A percentile compares a stretch with the other conserved stretches of the same genome.
These are phyloP conservation scores for Podarcis siculus DNA, from an alignment of 2,797 vertebrate genomes.

Conservation along the genomic window DNA sequence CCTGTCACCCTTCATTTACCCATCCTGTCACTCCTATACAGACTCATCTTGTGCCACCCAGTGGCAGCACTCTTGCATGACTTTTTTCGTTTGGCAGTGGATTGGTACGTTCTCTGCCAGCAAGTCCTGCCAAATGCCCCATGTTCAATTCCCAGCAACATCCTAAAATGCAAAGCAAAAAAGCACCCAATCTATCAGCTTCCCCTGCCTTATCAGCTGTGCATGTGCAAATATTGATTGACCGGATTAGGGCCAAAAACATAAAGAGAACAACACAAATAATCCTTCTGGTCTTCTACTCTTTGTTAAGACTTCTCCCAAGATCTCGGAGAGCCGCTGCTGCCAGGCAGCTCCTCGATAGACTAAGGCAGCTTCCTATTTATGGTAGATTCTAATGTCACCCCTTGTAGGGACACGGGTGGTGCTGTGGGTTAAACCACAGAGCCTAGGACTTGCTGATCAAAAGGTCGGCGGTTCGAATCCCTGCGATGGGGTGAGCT, in stretches of 20 bases:
- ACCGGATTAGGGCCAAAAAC: neutral
- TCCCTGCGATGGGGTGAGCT: no score
- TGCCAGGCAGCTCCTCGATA: neutral
- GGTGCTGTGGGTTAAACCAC: no score
- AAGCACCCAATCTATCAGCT: neutral
- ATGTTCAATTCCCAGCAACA: neutral
- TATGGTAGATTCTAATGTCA: neutral
- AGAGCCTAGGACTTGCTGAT: no score
- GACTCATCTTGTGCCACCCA: neutral
- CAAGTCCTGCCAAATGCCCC: no score
- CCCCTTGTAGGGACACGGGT: no score
- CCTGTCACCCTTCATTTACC: neutral
- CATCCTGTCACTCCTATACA: neutral
- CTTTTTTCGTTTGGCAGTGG: neutral
- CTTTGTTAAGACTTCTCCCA: neutral
- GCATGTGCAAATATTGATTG: neutral
- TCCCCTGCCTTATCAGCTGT: no score
- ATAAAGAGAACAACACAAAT: neutral
- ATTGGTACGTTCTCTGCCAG: neutral
- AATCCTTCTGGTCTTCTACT: neutral
- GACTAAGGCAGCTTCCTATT: neutral
- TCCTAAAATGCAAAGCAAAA: no score
- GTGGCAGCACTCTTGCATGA: neutral
- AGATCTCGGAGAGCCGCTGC: neutral
- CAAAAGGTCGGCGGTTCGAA: no score